A percentile compares a stretch with the other conserved stretches of the same genome.
Conservation (phyloP, 2,113 vertebrate genomes). For the Delphinapterus leucas region DNA sequence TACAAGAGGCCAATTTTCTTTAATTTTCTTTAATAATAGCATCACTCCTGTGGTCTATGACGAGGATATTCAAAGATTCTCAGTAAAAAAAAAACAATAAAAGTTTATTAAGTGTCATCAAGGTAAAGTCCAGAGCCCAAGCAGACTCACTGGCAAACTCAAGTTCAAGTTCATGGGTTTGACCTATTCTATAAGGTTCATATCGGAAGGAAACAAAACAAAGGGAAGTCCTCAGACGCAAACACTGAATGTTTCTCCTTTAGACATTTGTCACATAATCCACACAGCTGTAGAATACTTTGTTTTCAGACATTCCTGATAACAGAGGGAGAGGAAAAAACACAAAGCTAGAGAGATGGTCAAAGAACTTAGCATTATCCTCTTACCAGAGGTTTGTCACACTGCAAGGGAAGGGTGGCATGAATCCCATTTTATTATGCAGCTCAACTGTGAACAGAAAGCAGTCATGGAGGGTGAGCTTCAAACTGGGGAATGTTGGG, state of each 20-base stretch:
- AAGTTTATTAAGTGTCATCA: neutral
- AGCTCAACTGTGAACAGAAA: constrained; percentile 36
- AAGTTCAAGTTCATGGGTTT: neutral
- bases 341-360: neutral
- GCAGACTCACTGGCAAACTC: neutral
- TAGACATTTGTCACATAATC: neutral
- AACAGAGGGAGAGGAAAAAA: constrained; percentile 43
- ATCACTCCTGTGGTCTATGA: neutral
- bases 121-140: neutral
- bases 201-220: neutral
- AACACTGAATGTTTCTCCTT: neutral
- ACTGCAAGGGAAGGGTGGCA: neutral
- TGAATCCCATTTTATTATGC: neutral
- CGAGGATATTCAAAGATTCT: constrained; percentile 12
- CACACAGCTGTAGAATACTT: neutral
- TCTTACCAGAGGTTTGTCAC: neutral
- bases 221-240: neutral
- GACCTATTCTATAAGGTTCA: neutral
- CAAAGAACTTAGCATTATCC: neutral
- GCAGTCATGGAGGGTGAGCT: neutral
- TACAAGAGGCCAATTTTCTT: neutral
- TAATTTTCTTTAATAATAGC: neutral
- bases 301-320: constrained; percentile 40
- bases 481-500: neutral
- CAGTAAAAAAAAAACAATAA: constrained; percentile 41